phyloP scores from a whole-genome alignment of 1,140 invertebrate species.

The Drosophila virilis region DNA sequence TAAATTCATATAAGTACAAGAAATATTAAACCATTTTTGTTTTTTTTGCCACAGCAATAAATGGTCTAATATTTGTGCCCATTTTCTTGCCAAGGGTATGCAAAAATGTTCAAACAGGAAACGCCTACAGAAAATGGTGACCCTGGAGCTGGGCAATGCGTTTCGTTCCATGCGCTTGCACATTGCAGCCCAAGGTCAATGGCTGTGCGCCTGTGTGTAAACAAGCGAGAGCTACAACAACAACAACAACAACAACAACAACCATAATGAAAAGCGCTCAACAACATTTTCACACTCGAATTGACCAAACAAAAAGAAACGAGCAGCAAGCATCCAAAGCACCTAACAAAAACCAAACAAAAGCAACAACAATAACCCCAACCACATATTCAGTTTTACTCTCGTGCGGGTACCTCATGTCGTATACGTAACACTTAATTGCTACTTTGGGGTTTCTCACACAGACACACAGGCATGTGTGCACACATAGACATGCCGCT shows the following conservation, averaged over 20 bases:
- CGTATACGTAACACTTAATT: slow-evolving; percentile 63
- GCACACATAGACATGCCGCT: background rate
- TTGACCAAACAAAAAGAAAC: slow-evolving; percentile 70
- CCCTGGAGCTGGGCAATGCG: slow-evolving; percentile 43
- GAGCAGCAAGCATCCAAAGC: slow-evolving; percentile 32
- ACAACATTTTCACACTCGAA: slow-evolving; percentile 80
- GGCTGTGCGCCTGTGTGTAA: slow-evolving; percentile 39
- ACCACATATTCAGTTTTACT: slow-evolving; percentile 8
- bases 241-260: slow-evolving; percentile 19
- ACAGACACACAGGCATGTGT: background rate
- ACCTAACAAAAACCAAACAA: slow-evolving; percentile 8
- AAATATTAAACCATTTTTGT: background rate
- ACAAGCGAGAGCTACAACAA: slow-evolving; percentile 32
- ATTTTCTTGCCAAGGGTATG: slow-evolving; percentile 19
- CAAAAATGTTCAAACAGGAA: slow-evolving; percentile 23
- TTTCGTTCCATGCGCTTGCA: slow-evolving; percentile 55
- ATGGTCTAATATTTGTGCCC: background rate
- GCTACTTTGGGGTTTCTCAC: slow-evolving; percentile 39
- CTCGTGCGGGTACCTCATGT: slow-evolving; percentile 16
- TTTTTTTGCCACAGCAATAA: background rate
- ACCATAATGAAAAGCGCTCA: slow-evolving; percentile 47
- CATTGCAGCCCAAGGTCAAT: slow-evolving; percentile 53
- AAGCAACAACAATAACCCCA: background rate
- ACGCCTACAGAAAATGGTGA: slow-evolving; percentile 12
- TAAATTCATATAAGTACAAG: no score